Evolutionary conservation across 1,140 invertebrate genomes (phyloP).

Genomic region (Neotoxoptera formosana): DNA sequence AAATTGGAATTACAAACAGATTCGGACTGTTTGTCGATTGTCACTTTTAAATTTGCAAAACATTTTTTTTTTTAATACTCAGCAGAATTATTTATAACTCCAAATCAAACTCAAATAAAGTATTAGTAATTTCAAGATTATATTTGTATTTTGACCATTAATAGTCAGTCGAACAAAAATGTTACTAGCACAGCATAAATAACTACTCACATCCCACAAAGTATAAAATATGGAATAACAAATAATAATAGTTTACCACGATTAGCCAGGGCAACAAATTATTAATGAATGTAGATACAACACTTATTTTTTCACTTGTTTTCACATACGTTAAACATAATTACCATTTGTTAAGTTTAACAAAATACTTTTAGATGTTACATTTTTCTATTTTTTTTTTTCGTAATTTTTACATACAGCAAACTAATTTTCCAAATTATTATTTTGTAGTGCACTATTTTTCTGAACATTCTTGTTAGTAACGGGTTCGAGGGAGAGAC

Average conservation of each 20-base stretch:
- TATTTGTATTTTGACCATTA: not conserved
- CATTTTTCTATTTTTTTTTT: no score
- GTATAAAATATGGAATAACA: not conserved
- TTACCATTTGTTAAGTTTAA: not conserved
- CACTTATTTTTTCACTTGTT: not conserved
- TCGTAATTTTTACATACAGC: no score
- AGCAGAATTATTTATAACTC: not conserved
- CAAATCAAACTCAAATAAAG: not conserved
- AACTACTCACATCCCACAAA: not conserved
- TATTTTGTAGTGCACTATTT: no score
- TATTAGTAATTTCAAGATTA: not conserved
- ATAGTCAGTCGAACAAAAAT: not conserved
- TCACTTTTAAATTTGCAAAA: not conserved
- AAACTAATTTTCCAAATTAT: no score
- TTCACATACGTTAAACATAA: not conserved
- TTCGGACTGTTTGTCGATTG: not conserved
- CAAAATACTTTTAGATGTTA: not conserved
- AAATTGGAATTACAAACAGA: not conserved
- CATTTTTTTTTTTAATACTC: not conserved
- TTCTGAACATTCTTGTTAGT: no score
- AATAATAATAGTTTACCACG: not conserved
- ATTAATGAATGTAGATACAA: not conserved
- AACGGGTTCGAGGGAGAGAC: no score
- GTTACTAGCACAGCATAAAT: not conserved
- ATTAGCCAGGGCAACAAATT: not conserved